These are phyloP conservation scores for Pogonomyrmex barbatus DNA, from an alignment of 1,140 invertebrate genomes.

Conservation along the genomic window DNA sequence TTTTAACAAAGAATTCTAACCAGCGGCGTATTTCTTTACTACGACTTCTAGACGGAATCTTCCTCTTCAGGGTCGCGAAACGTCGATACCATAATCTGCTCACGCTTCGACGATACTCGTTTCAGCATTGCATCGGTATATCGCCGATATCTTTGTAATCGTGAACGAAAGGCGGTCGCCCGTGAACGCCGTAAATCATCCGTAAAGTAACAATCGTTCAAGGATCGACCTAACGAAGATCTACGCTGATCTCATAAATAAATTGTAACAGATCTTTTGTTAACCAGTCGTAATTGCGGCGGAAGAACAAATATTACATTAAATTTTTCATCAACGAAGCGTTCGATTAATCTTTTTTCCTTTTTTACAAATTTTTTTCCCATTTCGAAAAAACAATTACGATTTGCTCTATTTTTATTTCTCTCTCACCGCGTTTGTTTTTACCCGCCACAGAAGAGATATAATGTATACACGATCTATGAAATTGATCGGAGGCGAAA, in stretches of 20 bases:
- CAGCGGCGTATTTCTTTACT: background rate
- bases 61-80: slow-evolving; percentile 18
- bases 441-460: background rate
- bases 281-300: background rate
- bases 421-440: background rate
- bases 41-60: background rate
- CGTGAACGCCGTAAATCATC: slow-evolving; percentile 68
- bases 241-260: slow-evolving; percentile 50
- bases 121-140: slow-evolving; percentile 14
- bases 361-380: background rate
- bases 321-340: background rate
- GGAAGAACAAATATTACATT: background rate
- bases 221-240: background rate
- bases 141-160: slow-evolving; percentile 59
- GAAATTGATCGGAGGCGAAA: slow-evolving; percentile 13
- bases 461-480: background rate
- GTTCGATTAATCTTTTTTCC: background rate
- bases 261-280: slow-evolving; percentile 28
- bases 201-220: slow-evolving; percentile 55
- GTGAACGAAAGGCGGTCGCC: slow-evolving; percentile 17
- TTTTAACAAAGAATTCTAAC: background rate
- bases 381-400: background rate
- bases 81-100: background rate
- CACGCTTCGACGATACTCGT: slow-evolving; percentile 11
- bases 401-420: background rate